These are phyloP conservation scores for Diabrotica virgifera DNA, from an alignment of 1,140 invertebrate species.

Conservation along the genomic window DNA sequence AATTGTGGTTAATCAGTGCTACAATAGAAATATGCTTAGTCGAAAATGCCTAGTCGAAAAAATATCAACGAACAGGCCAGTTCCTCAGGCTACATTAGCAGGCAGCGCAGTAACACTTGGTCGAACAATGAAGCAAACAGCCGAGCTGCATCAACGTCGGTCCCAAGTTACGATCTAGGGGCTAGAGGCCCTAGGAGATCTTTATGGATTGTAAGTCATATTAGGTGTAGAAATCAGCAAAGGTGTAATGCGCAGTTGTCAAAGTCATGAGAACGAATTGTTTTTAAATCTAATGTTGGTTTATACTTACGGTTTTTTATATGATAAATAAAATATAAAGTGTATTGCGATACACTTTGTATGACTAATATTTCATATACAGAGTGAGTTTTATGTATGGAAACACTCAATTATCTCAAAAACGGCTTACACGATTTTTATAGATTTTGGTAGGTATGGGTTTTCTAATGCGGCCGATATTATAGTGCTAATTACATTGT, in stretches of 20 bases:
- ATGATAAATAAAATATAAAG: not conserved
- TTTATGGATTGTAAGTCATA: conserved; percentile 7
- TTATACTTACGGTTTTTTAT: not conserved
- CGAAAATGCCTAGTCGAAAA: conserved; percentile 11
- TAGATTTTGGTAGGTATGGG: too few relatives aligned
- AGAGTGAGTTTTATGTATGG: too few relatives aligned
- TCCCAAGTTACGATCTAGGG: not conserved
- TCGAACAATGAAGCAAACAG: not conserved
- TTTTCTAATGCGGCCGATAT: too few relatives aligned
- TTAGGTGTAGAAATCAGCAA: too few relatives aligned
- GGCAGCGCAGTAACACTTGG: conserved; percentile 14
- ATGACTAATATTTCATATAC: not conserved
- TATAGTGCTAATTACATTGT: too few relatives aligned
- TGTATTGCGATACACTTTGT: not conserved
- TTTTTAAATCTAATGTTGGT: not conserved
- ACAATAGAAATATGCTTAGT: conserved; percentile 7
- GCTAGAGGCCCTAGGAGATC: conserved; percentile 12
- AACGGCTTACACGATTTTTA: too few relatives aligned
- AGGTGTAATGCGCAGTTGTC: not conserved
- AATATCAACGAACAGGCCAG: not conserved
- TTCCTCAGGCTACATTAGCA: conserved; percentile 6
- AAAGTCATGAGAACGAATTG: not conserved
- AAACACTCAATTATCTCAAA: too few relatives aligned
- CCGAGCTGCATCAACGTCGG: not conserved
- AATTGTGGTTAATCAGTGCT: not conserved